Conservation (phyloP, 2,888 invertebrate genomes). For the Cosmia pyralina region DNA sequence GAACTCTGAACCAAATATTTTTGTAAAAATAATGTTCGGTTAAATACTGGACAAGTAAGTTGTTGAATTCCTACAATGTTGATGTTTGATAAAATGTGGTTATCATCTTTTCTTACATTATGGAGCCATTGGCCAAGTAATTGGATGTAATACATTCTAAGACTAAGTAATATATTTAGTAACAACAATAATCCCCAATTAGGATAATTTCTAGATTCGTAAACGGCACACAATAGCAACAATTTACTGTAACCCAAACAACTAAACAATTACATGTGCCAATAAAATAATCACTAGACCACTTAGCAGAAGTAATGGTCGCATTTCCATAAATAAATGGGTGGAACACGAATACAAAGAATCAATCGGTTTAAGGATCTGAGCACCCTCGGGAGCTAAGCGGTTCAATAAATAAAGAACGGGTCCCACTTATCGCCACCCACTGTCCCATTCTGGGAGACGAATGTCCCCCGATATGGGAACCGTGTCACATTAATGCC, state of each 20-base stretch:
- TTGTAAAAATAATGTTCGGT: background rate
- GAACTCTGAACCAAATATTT: background rate
- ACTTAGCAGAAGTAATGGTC: constrained; percentile 37
- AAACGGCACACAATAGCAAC: constrained; percentile 4
- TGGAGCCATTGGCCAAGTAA: background rate
- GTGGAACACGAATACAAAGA: constrained; percentile 40
- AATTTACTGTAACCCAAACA: constrained; percentile 7
- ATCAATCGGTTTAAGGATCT: constrained; percentile 42
- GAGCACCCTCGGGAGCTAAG: constrained; percentile 33
- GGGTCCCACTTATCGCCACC: constrained; percentile 59
- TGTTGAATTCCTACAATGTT: too few species aligned
- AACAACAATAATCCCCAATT: background rate
- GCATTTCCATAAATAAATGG: constrained; percentile 41
- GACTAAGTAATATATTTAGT: background rate
- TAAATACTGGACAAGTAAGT: background rate
- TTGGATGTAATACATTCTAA: background rate
- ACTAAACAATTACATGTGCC: constrained; percentile 19
- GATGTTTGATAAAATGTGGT: background rate
- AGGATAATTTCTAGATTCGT: background rate
- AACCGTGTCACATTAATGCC: constrained; percentile 63
- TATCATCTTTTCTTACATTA: background rate
- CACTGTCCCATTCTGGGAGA: constrained; percentile 62
- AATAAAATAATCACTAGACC: constrained; percentile 19
- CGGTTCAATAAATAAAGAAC: constrained; percentile 58
- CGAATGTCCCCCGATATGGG: constrained; percentile 61